A percentile compares a stretch with the other conserved stretches of the same genome.
Evolutionary conservation across 2,797 vertebrate species (phyloP).

Genomic region (Morelia viridis): DNA sequence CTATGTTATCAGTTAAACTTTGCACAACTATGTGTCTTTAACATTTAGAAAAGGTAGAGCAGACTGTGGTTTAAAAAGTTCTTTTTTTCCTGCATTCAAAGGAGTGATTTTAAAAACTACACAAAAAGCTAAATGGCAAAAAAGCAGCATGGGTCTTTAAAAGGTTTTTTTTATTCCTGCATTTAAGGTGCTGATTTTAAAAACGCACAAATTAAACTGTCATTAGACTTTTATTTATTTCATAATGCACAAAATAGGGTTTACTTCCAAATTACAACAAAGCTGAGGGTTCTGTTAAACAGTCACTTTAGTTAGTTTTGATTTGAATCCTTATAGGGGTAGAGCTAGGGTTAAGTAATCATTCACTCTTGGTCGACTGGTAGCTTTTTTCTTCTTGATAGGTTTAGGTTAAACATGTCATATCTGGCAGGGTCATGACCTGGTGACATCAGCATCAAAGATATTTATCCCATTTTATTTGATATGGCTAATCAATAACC

Average conservation of each 20-base stretch:
- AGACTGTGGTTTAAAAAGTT: not conserved
- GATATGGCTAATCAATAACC: not conserved
- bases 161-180: not conserved
- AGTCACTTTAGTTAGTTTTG: not conserved
- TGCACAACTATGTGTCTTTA: not conserved
- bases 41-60: not conserved
- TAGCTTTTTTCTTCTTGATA: not conserved
- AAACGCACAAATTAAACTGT: not conserved
- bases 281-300: not conserved
- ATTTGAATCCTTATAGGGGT: not conserved
- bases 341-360: not conserved
- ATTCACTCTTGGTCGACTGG: not conserved
- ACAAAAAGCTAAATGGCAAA: not conserved
- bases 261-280: not conserved
- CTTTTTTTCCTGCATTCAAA: not conserved
- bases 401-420: not conserved
- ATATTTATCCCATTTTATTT: not conserved
- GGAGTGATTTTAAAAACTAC: not conserved
- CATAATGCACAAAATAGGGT: not conserved
- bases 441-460: not conserved
- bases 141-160: not conserved
- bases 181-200: not conserved
- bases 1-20: not conserved
- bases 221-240: not conserved
- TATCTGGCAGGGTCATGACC: not conserved